Evolutionary conservation across 2,797 vertebrate genomes (phyloP), one percentile per base, ranked within the genome.

Genomic region (Scolopax bukidnonensis): DNA sequence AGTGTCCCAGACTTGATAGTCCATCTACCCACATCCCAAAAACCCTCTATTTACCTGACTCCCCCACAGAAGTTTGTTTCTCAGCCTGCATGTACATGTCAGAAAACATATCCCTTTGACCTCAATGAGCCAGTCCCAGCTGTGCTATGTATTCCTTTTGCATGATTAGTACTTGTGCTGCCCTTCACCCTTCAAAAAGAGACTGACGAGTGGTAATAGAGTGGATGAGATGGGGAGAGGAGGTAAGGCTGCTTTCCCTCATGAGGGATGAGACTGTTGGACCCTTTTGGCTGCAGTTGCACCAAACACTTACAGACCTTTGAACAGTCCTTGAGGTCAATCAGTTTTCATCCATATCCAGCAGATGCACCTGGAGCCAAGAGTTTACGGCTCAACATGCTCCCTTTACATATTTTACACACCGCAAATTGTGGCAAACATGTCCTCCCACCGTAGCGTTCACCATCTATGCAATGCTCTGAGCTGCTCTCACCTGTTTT

Each of bases 401-500:
- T 89, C 71, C 48, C 24, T 85, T 85, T 73, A 84, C 27, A 5
- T 65, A 73, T 32, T 79, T 81, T 10, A 57, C 19, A n/a, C 30
- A 73, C 83, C 25, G 0, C 68, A 64, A 43, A 28, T 11, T 38
- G 50, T 20, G 41, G 41, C 60, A 80, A 92, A 84, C 17, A 10
- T 0, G 0, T 90, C 51, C 48, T 92, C 71, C 68, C 74, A 68
- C 63, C 0, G 0, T 7, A 53, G 18, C 3, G 16, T 10, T 76
- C 69, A 63, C 43, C 48, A 59, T 10, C 65, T 41, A 4, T 24
- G 60, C 77, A 77, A 43, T 21, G 45, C 51, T 68, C 70, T 64
- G 53, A 82, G 33, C 48, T 87, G 87, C 54, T 86, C 77, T 86
- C 85, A 40, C 85, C 74, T 88, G 50, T 73, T 84, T 13, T 76